A percentile compares a stretch with the other conserved stretches of the same genome.
Evolutionary conservation across 2,113 vertebrate genomes (phyloP).

Genomic region (Oxygymnocypris stewartii): DNA sequence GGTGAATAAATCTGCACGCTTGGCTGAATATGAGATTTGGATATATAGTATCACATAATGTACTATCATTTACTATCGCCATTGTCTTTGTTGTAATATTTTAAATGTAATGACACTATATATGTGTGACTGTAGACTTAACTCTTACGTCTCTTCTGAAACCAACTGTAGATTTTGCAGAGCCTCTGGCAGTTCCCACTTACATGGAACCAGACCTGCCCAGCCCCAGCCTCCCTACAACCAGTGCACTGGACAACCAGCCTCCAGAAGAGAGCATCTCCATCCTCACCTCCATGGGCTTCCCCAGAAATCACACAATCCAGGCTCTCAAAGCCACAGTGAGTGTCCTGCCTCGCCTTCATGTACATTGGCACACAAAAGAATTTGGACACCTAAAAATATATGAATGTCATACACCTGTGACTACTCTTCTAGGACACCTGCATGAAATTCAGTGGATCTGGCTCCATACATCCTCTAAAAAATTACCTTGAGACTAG

Average conservation of each 20-base stretch:
- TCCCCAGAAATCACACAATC: conserved; percentile 87
- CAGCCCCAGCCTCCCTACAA: conserved; percentile 70
- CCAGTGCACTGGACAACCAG: conserved; percentile 78
- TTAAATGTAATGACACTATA: not conserved
- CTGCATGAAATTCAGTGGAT: conserved; percentile 1
- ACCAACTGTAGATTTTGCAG: conserved; percentile 86
- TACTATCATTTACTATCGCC: not conserved
- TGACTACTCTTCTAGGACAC: not conserved
- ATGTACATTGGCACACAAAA: not conserved
- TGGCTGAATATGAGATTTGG: not conserved
- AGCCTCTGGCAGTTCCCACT: conserved; percentile 83
- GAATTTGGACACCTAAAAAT: not conserved
- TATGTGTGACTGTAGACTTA: not conserved
- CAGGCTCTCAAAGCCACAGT: conserved; percentile 87
- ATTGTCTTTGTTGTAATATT: not conserved
- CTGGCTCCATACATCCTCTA: not conserved
- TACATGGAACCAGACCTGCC: conserved; percentile 78
- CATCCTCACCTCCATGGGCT: conserved; percentile 96
- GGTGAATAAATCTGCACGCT: not conserved
- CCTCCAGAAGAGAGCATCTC: conserved; percentile 93
- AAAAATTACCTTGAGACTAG: not conserved
- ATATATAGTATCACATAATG: not conserved
- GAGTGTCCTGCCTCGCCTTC: conserved; percentile 62
- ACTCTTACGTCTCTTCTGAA: not conserved
- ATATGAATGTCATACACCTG: not conserved